Conservation (phyloP, 2,888 invertebrate genomes). For the Acutogordius australiensis region DNA sequence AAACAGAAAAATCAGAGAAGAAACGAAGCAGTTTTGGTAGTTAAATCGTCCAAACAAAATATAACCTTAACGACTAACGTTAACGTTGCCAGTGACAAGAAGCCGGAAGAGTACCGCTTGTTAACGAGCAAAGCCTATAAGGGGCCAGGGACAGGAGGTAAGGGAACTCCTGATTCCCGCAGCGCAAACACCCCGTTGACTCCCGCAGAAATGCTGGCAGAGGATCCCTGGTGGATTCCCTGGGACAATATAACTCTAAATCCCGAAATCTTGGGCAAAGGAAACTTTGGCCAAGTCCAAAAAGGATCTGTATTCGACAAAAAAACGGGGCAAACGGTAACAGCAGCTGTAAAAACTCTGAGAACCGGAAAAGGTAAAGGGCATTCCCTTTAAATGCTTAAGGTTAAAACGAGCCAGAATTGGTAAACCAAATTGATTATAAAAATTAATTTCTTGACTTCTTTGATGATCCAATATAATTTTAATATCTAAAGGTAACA, state of each 20-base stretch:
- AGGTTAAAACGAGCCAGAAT: too few species aligned
- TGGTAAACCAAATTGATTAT: too few species aligned
- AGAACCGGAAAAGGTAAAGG: background rate
- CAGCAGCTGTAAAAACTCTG: slow-evolving; percentile 2
- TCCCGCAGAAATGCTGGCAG: slow-evolving; percentile 1
- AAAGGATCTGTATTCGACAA: slow-evolving; percentile 1
- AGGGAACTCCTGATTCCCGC: background rate
- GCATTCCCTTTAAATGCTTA: too few species aligned
- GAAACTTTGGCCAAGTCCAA: slow-evolving; percentile 5
- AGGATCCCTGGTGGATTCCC: slow-evolving; percentile 5
- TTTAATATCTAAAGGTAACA: background rate
- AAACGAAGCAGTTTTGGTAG: background rate
- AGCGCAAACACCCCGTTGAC: background rate
- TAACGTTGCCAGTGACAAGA: background rate
- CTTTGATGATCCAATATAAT: too few species aligned
- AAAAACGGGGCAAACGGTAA: slow-evolving; percentile 5
- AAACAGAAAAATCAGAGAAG: background rate
- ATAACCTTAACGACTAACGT: background rate
- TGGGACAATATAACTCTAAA: background rate
- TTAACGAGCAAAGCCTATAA: slow-evolving; percentile 5
- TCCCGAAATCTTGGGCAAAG: slow-evolving; percentile 3
- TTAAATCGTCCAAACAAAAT: background rate
- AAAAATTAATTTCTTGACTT: background rate
- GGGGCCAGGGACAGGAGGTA: background rate
- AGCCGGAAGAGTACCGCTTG: background rate